These are phyloP conservation scores for Drosophila kanekoi DNA, from an alignment of 2,888 invertebrate genomes.

Conservation along the genomic window DNA sequence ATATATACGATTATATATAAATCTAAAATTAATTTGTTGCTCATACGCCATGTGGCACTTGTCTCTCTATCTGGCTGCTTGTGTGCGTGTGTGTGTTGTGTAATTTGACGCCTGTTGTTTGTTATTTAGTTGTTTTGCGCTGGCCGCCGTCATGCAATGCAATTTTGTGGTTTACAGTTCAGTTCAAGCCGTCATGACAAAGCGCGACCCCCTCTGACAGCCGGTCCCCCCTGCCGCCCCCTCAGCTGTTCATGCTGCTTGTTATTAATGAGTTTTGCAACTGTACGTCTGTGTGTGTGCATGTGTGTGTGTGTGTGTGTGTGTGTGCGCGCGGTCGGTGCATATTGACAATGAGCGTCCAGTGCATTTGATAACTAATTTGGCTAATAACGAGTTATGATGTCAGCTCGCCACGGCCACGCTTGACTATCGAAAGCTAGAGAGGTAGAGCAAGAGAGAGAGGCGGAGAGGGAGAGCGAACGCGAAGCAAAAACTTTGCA, in stretches of 20 bases:
- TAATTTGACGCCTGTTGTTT: slow-evolving; percentile 80
- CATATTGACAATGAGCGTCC: slow-evolving; percentile 35
- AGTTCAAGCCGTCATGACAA: slow-evolving; percentile 14
- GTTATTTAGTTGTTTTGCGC: slow-evolving; percentile 77
- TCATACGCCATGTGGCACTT: slow-evolving; percentile 54
- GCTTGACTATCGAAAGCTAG: slow-evolving; percentile 3
- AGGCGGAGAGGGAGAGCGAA: not conserved
- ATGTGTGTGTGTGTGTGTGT: not conserved
- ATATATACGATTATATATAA: slow-evolving; percentile 38
- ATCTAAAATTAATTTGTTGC: slow-evolving; percentile 79
- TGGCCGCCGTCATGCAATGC: slow-evolving; percentile 73
- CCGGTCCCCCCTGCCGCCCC: too few species aligned
- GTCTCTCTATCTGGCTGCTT: not conserved
- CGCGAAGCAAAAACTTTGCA: slow-evolving; percentile 26
- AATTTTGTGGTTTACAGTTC: slow-evolving; percentile 73
- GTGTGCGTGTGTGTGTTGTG: slow-evolving; percentile 61
- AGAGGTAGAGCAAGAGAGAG: not conserved
- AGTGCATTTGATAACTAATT: slow-evolving; percentile 63
- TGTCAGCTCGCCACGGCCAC: slow-evolving; percentile 25
- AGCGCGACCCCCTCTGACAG: slow-evolving; percentile 3
- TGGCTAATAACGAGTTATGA: slow-evolving; percentile 60
- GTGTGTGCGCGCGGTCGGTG: slow-evolving; percentile 11
- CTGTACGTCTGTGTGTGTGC: not conserved
- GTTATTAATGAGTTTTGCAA: slow-evolving; percentile 74
- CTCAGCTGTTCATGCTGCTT: slow-evolving; percentile 2